Percentiles rank a stretch among this genome's conserved stretches.
These are phyloP conservation scores for Matsumurasca onukii DNA, from an alignment of 1,140 invertebrate genomes.

Conservation along the genomic window DNA sequence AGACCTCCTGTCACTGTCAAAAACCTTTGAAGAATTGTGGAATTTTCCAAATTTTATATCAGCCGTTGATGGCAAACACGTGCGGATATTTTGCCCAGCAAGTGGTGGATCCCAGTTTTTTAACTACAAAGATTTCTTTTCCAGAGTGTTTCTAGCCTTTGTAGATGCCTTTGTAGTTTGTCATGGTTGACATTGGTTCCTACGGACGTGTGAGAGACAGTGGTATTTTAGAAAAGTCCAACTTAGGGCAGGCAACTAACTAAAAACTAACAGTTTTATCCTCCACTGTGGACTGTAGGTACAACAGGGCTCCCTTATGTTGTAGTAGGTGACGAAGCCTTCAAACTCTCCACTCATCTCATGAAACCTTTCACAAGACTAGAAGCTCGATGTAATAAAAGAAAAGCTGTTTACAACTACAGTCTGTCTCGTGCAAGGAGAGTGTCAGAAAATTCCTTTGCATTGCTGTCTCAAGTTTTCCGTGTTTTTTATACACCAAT, in stretches of 20 bases:
- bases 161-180: conserved; percentile 50
- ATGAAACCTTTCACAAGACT: neutral
- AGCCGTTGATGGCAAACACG: conserved; percentile 48
- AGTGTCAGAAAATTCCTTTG: neutral
- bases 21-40: conserved; percentile 29
- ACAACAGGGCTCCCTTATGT: conserved; percentile 36
- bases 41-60: conserved; percentile 48
- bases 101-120: conserved; percentile 45
- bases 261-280: conserved; percentile 25
- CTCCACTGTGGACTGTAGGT: neutral
- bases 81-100: conserved; percentile 48
- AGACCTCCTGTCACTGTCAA: neutral
- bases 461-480: conserved; percentile 1
- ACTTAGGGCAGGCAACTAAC: conserved; percentile 36
- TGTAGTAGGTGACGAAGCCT: conserved; percentile 4
- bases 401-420: neutral
- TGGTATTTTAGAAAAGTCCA: conserved; percentile 36
- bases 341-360: neutral
- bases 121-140: conserved; percentile 50
- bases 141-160: conserved; percentile 49
- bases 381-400: neutral
- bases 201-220: conserved; percentile 47
- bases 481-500: neutral
- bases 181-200: conserved; percentile 47
- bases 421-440: neutral